phyloP scores from a whole-genome alignment of 1,140 invertebrate species.

The Hylyphantes graminicola region DNA sequence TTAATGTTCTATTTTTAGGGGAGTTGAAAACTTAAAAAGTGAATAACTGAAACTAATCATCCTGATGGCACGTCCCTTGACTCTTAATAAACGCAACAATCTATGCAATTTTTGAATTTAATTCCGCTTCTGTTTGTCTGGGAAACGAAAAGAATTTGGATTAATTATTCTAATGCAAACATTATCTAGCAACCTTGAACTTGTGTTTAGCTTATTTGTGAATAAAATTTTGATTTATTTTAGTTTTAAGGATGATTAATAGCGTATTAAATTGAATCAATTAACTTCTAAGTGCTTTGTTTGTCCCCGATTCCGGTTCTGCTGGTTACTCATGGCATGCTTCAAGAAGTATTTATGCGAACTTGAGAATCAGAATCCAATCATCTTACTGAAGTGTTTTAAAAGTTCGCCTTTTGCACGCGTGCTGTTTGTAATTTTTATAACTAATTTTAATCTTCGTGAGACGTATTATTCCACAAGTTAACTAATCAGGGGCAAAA shows the following conservation, averaged over 20 bases:
- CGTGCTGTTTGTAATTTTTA: too few relatives aligned
- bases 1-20: constrained; percentile 27
- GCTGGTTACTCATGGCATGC: too few relatives aligned
- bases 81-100: constrained; percentile 1
- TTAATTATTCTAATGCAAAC: constrained; percentile 24
- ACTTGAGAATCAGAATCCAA: too few relatives aligned
- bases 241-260: constrained; percentile 13
- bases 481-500: too few relatives aligned
- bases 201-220: constrained; percentile 10
- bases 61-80: not conserved
- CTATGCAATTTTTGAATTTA: constrained; percentile 19
- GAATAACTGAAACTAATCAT: constrained; percentile 22
- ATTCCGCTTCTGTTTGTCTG: constrained; percentile 7
- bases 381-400: too few relatives aligned
- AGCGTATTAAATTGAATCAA: not conserved
- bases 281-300: too few relatives aligned
- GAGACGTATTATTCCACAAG: too few relatives aligned
- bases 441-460: too few relatives aligned
- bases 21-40: constrained; percentile 31
- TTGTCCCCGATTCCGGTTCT: too few relatives aligned
- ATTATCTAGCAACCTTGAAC: constrained; percentile 28
- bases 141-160: not conserved
- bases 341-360: too few relatives aligned
- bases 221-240: constrained; percentile 11
- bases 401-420: too few relatives aligned